Conservation (phyloP, 2,113 vertebrate genomes). For the Burhinus bistriatus region DNA sequence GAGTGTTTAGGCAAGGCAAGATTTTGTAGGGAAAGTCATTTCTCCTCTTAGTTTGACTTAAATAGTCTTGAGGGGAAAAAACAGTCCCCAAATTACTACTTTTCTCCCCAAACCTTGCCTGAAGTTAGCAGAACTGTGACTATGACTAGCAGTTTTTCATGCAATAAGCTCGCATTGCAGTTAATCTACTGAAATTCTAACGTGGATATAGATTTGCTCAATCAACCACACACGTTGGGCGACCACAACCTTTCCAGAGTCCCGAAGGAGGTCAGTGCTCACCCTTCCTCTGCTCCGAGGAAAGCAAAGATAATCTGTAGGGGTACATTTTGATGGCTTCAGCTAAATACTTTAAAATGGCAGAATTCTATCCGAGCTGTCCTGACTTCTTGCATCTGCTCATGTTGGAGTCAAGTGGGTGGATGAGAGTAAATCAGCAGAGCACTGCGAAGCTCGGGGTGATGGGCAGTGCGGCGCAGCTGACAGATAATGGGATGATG, state of each 20-base stretch:
- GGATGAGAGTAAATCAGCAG: conserved; percentile 10
- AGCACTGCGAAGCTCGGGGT: not conserved
- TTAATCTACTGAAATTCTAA: not conserved
- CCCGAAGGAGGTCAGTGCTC: not conserved
- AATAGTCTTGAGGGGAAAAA: not conserved
- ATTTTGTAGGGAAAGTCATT: not conserved
- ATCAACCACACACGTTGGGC: fast-evolving
- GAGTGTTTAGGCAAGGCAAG: not conserved
- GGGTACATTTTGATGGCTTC: not conserved
- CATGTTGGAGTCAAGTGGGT: not conserved
- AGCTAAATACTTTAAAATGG: not conserved
- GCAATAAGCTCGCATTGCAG: not conserved
- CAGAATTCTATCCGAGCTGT: not conserved
- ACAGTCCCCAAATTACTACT: not conserved
- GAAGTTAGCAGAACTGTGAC: not conserved
- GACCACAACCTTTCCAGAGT: not conserved
- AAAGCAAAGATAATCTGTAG: not conserved
- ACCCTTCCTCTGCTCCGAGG: not conserved
- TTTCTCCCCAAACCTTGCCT: not conserved
- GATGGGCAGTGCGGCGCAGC: conserved; percentile 24
- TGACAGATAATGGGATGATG: conserved; percentile 49
- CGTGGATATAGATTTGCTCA: not conserved
- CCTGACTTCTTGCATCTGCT: not conserved
- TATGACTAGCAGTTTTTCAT: not conserved
- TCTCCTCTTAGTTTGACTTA: not conserved